These are phyloP conservation scores for Microcebus murinus DNA, from an alignment of 2,113 vertebrate species.

Conservation along the genomic window DNA sequence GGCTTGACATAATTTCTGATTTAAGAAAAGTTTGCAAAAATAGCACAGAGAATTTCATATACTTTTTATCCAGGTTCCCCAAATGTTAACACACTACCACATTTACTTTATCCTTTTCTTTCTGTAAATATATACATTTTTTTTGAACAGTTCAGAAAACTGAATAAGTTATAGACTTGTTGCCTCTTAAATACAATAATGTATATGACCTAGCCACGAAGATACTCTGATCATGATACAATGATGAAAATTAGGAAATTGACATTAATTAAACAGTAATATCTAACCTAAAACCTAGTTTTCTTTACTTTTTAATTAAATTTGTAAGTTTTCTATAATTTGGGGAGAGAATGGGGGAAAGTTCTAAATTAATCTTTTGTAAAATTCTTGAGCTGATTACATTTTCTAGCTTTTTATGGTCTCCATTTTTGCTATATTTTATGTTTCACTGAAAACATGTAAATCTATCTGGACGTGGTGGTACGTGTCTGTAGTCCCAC, in stretches of 20 bases:
- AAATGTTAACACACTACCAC: background rate
- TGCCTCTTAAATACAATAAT: background rate
- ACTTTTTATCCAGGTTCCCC: background rate
- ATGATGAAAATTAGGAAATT: background rate
- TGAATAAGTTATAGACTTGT: background rate
- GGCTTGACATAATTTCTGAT: background rate
- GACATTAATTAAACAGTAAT: background rate
- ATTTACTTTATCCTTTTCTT: background rate
- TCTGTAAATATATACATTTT: background rate
- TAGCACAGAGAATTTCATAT: background rate
- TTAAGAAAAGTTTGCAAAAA: background rate
- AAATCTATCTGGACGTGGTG: background rate
- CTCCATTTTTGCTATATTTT: background rate
- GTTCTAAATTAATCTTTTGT: background rate
- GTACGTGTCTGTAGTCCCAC: too few species aligned
- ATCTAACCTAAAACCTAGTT: background rate
- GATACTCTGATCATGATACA: background rate
- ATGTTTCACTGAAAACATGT: background rate
- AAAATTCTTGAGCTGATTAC: background rate
- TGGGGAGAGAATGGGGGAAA: background rate
- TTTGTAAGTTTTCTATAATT: slow-evolving; percentile 9
- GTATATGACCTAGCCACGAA: background rate
- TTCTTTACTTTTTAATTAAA: slow-evolving; percentile 24
- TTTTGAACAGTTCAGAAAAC: slow-evolving; percentile 15
- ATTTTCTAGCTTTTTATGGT: slow-evolving; percentile 6